Base-by-base conservation (phyloP, 2,113 vertebrate species). In the Cebus imitator region DNA sequence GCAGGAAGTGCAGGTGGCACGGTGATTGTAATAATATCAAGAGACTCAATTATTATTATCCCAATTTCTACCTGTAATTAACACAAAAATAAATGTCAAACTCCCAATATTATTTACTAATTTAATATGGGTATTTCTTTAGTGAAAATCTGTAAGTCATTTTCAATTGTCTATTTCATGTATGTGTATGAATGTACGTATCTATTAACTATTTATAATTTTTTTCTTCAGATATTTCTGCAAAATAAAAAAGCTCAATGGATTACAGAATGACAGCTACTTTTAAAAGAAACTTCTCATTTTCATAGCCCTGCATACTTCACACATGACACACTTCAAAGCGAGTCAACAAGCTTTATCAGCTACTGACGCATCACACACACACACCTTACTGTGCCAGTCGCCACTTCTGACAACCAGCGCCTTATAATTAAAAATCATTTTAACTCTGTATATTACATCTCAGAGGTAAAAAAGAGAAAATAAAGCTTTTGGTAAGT, bases 11-110 rank as follows among this genome's bases (percentile, higher is more conserved):
- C 99, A 14, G 99, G 99, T 40, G 99, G 99, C 95, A 99, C 99
- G 1, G 99, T 99, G 97, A 99, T 99, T 82, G 99, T 99, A 97
- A 99, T 99, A 27, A 99, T 99, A 98, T 99, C 99, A 89, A 99
- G 98, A 76, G 99, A 99, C 96, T 99, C 99, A 0, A 99, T 99
- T 96, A 99, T 98, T 98, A 99, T 99, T 83, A 97, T 99, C n/a
- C 97, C 97, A 83, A 98, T 98, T 66, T 99, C 94, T 95, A 99
- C 99, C 99, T 99, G 98, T 3, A 95, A 85, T 90, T 48, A 86
- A 58, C 0, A 89, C 57, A 97, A 81, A 96, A 96, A 91, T 23
- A 93, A 86, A 94, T n/a, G 43, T 96, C 55, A 97, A 85, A 30
- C 1, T 0, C 6, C 20, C 25, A 89, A 14, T 48, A 91, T 61